These are phyloP conservation scores for Pomatorhinus ruficollis DNA, from an alignment of 2,113 vertebrate genomes.

Conservation along the genomic window DNA sequence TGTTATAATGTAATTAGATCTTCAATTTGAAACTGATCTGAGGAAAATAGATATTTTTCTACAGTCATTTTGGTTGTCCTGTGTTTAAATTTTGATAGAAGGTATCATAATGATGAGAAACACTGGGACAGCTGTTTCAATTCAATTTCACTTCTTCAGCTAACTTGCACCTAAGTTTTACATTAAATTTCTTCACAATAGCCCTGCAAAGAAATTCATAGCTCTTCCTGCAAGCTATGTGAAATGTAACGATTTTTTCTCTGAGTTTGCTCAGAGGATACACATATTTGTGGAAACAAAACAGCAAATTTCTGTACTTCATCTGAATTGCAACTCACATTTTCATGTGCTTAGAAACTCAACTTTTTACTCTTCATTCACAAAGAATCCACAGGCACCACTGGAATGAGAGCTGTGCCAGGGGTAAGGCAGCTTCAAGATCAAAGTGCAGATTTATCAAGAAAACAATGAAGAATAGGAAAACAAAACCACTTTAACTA, in stretches of 20 bases:
- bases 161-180: not conserved
- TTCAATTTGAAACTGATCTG: not conserved
- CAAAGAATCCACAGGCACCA: not conserved
- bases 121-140: not conserved
- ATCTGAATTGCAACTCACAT: not conserved
- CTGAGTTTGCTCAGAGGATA: not conserved
- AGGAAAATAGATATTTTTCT: not conserved
- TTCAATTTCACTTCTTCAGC: not conserved
- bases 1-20: not conserved
- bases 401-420: not conserved
- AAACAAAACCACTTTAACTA: not conserved
- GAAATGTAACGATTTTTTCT: not conserved
- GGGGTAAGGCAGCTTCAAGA: constrained; percentile 4
- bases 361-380: not conserved
- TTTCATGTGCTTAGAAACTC: not conserved
- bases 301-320: not conserved
- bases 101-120: not conserved
- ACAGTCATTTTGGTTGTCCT: not conserved
- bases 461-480: constrained; percentile 26
- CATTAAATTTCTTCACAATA: not conserved
- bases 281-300: not conserved
- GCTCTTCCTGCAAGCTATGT: not conserved
- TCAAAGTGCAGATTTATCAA: constrained; percentile 44
- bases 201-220: not conserved
- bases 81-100: not conserved